phyloP scores from a whole-genome alignment of 2,888 invertebrate species.

The Trichacis sp. region DNA sequence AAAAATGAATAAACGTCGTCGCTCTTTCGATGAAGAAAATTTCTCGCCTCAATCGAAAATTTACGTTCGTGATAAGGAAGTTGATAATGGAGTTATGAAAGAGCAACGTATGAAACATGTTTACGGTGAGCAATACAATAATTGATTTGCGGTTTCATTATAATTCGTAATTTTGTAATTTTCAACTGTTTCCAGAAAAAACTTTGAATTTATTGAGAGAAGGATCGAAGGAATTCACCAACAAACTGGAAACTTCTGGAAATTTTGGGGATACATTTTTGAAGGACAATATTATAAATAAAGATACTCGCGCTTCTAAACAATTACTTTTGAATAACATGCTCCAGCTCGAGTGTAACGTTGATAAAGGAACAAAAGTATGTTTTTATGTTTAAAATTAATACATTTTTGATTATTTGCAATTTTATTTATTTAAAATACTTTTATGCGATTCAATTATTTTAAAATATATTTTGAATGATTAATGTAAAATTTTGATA shows the following conservation, averaged over 20 bases:
- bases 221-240: neutral
- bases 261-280: neutral
- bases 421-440: no score
- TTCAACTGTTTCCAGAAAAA: conserved; percentile 5
- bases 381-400: neutral
- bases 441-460: no score
- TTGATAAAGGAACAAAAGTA: neutral
- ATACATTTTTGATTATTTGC: no score
- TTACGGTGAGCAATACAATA: neutral
- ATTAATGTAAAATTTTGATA: no score
- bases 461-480: no score
- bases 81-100: neutral
- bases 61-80: conserved; percentile 3
- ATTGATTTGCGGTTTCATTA: no score
- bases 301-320: neutral
- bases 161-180: no score
- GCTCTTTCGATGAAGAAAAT: neutral
- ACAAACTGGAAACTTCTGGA: neutral
- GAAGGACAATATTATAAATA: neutral
- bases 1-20: neutral
- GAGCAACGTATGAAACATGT: conserved; percentile 2
- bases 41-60: conserved; percentile 3
- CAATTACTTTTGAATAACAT: neutral
- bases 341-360: neutral
- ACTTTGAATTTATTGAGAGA: neutral